phyloP scores from a whole-genome alignment of 2,888 invertebrate genomes.

The Drosophila lacicola region DNA sequence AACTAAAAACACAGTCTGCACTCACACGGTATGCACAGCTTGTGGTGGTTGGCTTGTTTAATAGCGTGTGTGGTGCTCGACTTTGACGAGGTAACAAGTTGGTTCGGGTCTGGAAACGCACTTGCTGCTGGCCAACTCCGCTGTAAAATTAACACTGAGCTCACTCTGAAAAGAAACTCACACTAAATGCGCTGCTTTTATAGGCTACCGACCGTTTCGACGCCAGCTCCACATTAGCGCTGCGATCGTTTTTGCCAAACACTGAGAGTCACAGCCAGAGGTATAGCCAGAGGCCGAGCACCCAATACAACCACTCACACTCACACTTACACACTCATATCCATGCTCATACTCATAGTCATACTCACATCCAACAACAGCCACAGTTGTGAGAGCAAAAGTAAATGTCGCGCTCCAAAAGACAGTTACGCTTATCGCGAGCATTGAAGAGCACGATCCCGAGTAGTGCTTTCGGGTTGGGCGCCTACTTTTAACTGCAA shows the following conservation, averaged over 20 bases:
- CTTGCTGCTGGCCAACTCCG: conserved; percentile 76
- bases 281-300: conserved; percentile 8
- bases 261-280: conserved; percentile 34
- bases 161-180: conserved; percentile 80
- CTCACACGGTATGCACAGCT: conserved; percentile 40
- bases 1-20: conserved; percentile 14
- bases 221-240: conserved; percentile 35
- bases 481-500: not conserved
- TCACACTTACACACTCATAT: conserved; percentile 17
- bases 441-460: conserved; percentile 31
- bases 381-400: conserved; percentile 26
- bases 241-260: conserved; percentile 72
- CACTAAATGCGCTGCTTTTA: conserved; percentile 82
- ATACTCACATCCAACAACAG: conserved; percentile 21
- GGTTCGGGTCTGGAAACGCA: conserved; percentile 28
- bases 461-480: conserved; percentile 21
- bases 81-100: conserved; percentile 54
- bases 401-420: conserved; percentile 18
- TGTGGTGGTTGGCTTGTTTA: conserved; percentile 24
- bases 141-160: conserved; percentile 83
- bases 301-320: conserved; percentile 4
- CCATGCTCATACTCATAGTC: conserved; percentile 11
- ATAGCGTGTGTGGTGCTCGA: conserved; percentile 39
- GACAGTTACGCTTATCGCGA: conserved; percentile 47
- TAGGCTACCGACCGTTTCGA: conserved; percentile 58